Base-by-base conservation (phyloP, 2,113 vertebrate species). In the Cynopterus brachyotis region DNA sequence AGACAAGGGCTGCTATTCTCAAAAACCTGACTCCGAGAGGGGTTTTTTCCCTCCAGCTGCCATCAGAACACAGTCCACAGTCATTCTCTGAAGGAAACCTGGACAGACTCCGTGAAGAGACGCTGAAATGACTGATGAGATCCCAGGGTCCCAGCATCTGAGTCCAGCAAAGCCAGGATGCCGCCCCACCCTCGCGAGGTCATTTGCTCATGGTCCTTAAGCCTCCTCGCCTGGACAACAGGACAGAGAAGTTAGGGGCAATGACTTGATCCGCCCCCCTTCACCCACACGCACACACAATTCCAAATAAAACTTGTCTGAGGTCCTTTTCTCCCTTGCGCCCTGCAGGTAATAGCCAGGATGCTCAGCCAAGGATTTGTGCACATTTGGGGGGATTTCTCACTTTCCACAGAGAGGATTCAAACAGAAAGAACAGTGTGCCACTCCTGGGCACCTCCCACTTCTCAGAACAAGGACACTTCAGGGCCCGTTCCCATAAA, bases 251-350 rank as follows among this genome's bases (percentile, higher is more conserved):
- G 30, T 22, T n/a, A 28, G 66, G 50, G 35, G 35, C 70, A 37
- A 60, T 17, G 5, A 16, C 7, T 1, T 13, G 35, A 53, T 30
- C 3, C 28, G 0, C 12, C 9, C 5, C 26, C 16, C 2, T 4
- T 20, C 19, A 6, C 47, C 47, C 47, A 15, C 13, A 15, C 47
- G 3, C 50, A 16, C 15, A 4, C 50, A 16, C 11, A 22, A 5
- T 88, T 12, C 16, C 19, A 42, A 67, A 91, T 13, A 15, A 66
- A 86, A 93, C 11, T 67, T 9, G 10, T 59, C 13, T 45, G 15
- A 35, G 40, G 73, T 50, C 45, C 78, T 87, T 16, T 30, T 13
- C 81, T 79, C 26, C 4, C 28, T 62, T n/a, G 40, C 67, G 24
- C 73, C 59, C 82, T 79, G 82, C n/a, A 11, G 70, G 16, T 53